Evolutionary conservation across 2,113 vertebrate genomes (phyloP).

Genomic region (Dermatemys mawii): DNA sequence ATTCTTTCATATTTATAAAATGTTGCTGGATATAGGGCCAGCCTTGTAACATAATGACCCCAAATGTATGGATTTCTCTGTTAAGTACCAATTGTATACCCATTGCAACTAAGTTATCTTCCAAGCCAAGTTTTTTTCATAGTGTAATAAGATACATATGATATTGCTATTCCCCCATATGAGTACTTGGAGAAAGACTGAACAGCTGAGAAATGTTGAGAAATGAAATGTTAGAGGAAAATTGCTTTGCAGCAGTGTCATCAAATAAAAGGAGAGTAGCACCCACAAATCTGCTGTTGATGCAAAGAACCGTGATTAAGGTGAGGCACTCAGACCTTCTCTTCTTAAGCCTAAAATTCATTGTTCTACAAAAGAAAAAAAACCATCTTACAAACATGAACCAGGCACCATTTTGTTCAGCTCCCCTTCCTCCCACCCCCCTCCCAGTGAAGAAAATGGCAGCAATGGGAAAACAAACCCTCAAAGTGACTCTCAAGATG

Average conservation of each 20-base stretch:
- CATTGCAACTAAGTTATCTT: neutral
- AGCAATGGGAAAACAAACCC: neutral
- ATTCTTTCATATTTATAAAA: neutral
- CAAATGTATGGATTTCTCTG: neutral
- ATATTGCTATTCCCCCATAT: neutral
- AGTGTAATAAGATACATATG: no score
- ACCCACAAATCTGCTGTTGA: neutral
- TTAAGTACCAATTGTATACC: neutral
- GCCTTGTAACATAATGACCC: neutral
- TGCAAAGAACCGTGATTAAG: neutral
- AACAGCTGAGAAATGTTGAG: neutral
- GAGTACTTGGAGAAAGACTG: neutral
- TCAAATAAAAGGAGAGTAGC: neutral
- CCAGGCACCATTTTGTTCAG: neutral
- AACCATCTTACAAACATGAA: neutral
- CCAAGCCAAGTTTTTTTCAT: neutral
- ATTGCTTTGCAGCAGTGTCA: neutral
- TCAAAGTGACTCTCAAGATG: neutral
- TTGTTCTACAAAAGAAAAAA: neutral
- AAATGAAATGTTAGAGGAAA: neutral
- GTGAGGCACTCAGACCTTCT: fast-evolving
- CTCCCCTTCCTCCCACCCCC: no score
- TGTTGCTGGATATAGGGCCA: neutral
- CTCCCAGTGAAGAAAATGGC: neutral
- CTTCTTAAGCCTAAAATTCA: neutral